A percentile compares a stretch with the other conserved stretches of the same genome.
Evolutionary conservation across 2,113 vertebrate genomes (phyloP).

Genomic region (Benitochromis conjunctus): DNA sequence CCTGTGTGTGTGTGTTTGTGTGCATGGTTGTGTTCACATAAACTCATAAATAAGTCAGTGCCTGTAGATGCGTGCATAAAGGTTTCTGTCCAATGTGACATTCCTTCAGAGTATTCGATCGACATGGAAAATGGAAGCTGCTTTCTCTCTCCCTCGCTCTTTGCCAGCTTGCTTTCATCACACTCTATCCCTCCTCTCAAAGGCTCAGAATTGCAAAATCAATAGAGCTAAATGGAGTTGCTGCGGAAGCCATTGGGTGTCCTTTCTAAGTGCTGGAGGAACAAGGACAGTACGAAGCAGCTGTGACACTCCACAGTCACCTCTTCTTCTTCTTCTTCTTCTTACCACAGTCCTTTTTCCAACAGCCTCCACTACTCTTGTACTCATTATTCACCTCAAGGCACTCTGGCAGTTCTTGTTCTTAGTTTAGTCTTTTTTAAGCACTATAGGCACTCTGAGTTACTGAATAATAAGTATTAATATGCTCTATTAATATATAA

Average conservation of each 20-base stretch:
- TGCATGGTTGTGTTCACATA: not conserved
- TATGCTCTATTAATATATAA: not conserved
- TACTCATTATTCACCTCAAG: conserved; percentile 2
- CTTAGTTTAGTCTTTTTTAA: not conserved
- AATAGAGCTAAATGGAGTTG: conserved; percentile 78
- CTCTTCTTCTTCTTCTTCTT: not conserved
- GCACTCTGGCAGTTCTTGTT: not conserved
- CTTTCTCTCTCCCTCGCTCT: conserved; percentile 26
- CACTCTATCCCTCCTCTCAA: conserved; percentile 26
- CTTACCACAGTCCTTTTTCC: not conserved
- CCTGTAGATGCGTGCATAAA: not conserved
- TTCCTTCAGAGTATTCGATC: conserved; percentile 54
- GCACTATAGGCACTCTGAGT: not conserved
- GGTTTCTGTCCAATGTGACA: conserved; percentile 36
- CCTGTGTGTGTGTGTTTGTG: not conserved
- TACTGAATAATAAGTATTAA: not conserved
- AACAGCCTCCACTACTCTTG: not conserved
- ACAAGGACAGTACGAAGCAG: conserved; percentile 52
- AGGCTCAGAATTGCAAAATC: conserved; percentile 73
- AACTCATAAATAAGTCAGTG: not conserved
- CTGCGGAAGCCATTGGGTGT: conserved; percentile 68
- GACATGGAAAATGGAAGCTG: conserved; percentile 39
- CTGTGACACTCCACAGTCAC: conserved; percentile 30
- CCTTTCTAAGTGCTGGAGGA: conserved; percentile 69
- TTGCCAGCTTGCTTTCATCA: conserved; percentile 45